Conservation (phyloP, 2,113 vertebrate species). For the Tragelaphus buxtoni region DNA sequence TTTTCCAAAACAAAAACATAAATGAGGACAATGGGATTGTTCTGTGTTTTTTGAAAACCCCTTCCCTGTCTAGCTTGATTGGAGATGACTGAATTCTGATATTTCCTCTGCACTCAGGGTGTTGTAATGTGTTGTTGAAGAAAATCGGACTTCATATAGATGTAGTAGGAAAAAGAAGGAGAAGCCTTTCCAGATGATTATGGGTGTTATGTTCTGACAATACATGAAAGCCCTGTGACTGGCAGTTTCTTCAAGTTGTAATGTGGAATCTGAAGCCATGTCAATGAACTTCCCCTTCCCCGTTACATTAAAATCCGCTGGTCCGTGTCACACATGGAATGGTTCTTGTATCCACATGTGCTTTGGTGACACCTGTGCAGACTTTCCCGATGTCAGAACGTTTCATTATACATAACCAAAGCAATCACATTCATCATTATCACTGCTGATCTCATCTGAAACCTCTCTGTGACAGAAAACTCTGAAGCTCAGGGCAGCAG, state of each 20-base stretch:
- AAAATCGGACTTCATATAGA: not conserved
- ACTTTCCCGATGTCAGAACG: fast-evolving
- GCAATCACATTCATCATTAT: fast-evolving
- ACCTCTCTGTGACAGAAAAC: not conserved
- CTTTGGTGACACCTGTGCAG: not conserved
- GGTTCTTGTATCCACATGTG: not conserved
- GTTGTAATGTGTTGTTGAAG: not conserved
- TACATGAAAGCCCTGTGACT: not conserved
- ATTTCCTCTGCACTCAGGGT: not conserved
- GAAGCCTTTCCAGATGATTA: not conserved
- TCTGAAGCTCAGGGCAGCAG: not conserved
- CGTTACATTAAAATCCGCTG: fast-evolving
- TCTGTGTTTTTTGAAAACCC: not conserved
- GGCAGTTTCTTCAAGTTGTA: not conserved
- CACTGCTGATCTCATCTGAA: not conserved
- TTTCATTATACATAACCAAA: fast-evolving
- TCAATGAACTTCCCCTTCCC: fast-evolving
- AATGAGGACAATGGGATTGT: not conserved
- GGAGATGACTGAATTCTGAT: not conserved
- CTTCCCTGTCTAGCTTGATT: not conserved
- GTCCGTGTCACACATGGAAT: fast-evolving
- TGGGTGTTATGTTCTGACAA: not conserved
- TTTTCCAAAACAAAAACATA: not conserved
- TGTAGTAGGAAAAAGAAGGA: not conserved
- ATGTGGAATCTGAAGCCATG: not conserved